Evolutionary conservation across 2,797 vertebrate genomes (phyloP).

Genomic region (Melanotaenia maccullochi): DNA sequence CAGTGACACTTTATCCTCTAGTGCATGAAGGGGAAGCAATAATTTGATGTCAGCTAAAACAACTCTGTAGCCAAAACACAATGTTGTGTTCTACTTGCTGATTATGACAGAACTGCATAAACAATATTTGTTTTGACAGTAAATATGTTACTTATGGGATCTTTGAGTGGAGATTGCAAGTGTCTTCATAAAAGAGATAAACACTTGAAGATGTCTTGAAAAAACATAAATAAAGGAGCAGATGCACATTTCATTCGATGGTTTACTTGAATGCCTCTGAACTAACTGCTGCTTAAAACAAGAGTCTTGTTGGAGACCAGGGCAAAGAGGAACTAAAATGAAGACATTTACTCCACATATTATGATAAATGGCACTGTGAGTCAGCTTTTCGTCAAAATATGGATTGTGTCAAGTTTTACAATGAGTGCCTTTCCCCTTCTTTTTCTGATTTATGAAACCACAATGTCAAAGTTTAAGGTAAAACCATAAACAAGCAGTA

Average conservation of each 20-base stretch:
- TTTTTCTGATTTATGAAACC: not conserved
- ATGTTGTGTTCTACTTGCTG: no score
- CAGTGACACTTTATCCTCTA: conserved; percentile 11
- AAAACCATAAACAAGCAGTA: not conserved
- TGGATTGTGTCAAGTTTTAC: not conserved
- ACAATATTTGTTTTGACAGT: conserved; percentile 18
- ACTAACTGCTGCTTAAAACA: not conserved
- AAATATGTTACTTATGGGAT: not conserved
- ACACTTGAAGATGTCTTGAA: not conserved
- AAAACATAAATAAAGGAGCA: conserved; percentile 1
- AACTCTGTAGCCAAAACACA: not conserved
- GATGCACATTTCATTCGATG: not conserved
- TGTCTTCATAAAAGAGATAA: not conserved
- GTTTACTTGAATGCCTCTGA: not conserved
- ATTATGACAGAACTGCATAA: not conserved
- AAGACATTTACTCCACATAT: no score
- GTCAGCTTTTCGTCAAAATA: not conserved
- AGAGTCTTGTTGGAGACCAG: no score
- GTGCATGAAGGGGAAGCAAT: conserved; percentile 3
- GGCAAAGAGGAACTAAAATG: no score
- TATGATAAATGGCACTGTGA: no score
- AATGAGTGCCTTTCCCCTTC: not conserved
- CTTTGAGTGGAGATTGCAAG: not conserved
- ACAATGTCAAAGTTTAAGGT: conserved; percentile 4
- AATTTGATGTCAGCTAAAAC: not conserved